Percentiles rank a stretch among this genome's conserved stretches.
phyloP scores from a whole-genome alignment of 2,797 vertebrate genomes.

The Crocodylus rhombifer region DNA sequence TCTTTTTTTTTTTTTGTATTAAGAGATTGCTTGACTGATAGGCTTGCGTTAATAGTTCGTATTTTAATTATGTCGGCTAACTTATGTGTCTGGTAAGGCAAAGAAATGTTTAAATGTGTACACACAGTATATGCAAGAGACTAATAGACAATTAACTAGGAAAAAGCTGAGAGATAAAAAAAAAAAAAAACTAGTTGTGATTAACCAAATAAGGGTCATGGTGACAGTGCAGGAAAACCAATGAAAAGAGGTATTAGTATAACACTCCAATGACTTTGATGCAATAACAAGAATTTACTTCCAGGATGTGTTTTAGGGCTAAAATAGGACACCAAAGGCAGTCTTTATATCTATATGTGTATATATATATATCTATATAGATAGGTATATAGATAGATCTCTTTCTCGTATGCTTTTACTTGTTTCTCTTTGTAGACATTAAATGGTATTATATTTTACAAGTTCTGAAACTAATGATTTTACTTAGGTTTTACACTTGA shows the following conservation, averaged over 20 bases:
- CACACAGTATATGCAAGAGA: not conserved
- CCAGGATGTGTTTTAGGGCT: not conserved
- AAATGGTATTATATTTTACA: not conserved
- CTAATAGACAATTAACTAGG: not conserved
- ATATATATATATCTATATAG: not conserved
- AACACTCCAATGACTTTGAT: not conserved
- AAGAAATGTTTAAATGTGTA: not conserved
- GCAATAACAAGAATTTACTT: not conserved
- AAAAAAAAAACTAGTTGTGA: not conserved
- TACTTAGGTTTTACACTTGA: slow-evolving; percentile 92
- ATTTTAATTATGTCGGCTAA: not conserved
- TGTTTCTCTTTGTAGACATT: slow-evolving; percentile 2
- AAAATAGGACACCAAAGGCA: not conserved
- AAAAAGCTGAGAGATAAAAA: not conserved
- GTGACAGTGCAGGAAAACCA: not conserved
- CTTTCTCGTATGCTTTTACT: slow-evolving; percentile 2
- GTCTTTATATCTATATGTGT: not conserved
- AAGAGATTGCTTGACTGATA: not conserved
- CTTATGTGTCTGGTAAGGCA: not conserved
- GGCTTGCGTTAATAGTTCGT: not conserved
- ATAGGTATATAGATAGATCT: not conserved
- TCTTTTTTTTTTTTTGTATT: not conserved
- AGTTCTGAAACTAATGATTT: not conserved
- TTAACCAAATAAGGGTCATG: not conserved
- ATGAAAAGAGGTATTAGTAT: not conserved